phyloP scores from a whole-genome alignment of 2,888 invertebrate genomes.

The Caenorhabditis sp. region DNA sequence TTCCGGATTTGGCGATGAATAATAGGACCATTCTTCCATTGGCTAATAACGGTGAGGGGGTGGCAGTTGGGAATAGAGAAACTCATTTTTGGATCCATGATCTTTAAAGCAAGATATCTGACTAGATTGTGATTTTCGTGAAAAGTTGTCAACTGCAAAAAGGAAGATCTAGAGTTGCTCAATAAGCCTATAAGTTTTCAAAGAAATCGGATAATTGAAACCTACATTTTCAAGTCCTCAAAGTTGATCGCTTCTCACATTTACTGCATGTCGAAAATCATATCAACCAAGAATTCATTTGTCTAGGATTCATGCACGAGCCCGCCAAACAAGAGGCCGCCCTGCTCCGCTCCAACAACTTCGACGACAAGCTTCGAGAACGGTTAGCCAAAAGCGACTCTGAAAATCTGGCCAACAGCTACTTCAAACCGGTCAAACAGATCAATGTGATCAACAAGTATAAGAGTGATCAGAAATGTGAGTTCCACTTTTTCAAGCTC shows the following conservation, averaged over 20 bases:
- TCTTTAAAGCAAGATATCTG: too few relatives aligned
- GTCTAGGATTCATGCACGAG: conserved; percentile 45
- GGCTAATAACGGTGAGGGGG: conserved; percentile 80
- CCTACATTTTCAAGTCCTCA: too few relatives aligned
- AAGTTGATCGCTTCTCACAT: too few relatives aligned
- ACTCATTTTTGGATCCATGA: too few relatives aligned
- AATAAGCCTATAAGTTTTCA: too few relatives aligned
- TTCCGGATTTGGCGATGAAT: conserved; percentile 88
- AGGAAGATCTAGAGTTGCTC: too few relatives aligned
- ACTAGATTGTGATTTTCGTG: too few relatives aligned
- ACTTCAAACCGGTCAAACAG: conserved; percentile 88
- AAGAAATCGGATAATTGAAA: too few relatives aligned
- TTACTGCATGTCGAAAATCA: too few relatives aligned
- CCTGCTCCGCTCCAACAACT: conserved; percentile 37
- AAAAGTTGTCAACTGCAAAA: too few relatives aligned
- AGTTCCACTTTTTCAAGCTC: not conserved
- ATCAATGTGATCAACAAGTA: conserved; percentile 87
- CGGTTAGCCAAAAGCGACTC: conserved; percentile 85
- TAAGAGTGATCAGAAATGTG: conserved; percentile 84
- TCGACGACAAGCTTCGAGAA: conserved; percentile 76
- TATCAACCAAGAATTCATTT: too few relatives aligned
- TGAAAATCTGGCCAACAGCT: conserved; percentile 88
- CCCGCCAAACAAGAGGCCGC: conserved; percentile 35
- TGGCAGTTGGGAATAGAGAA: too few relatives aligned
- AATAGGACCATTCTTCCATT: conserved; percentile 88